phyloP scores from a whole-genome alignment of 2,113 vertebrate species.

The Synchiropus splendidus region DNA sequence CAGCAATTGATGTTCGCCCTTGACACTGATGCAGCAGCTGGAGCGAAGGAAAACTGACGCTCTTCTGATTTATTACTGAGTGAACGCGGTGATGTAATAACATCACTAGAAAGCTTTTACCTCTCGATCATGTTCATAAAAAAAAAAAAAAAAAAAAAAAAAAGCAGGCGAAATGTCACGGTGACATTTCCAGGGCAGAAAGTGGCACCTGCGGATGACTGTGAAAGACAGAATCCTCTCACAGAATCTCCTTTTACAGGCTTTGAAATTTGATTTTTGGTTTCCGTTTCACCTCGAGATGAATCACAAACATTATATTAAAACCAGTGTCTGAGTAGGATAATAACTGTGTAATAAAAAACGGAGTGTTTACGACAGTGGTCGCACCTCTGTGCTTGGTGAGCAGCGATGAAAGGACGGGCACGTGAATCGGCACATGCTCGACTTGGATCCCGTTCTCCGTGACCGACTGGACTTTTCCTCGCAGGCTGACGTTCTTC shows the following conservation, averaged over 20 bases:
- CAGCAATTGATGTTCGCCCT: conserved; percentile 11
- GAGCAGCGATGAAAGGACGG: conserved; percentile 70
- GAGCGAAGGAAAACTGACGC: conserved; percentile 1
- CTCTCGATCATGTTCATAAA: conserved; percentile 12
- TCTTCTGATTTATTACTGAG: not conserved
- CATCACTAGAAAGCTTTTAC: conserved; percentile 33
- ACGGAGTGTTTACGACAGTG: no score
- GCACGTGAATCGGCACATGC: conserved; percentile 80
- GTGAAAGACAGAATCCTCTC: not conserved
- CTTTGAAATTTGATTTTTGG: no score
- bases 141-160: no score
- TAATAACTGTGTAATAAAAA: no score
- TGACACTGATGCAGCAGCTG: conserved; percentile 20
- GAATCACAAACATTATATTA: no score
- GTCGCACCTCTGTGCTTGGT: conserved; percentile 65
- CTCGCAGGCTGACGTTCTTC: conserved; percentile 79
- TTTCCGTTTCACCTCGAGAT: no score
- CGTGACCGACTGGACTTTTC: conserved; percentile 69
- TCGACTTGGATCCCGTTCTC: conserved; percentile 80
- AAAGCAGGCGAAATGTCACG: conserved; percentile 14
- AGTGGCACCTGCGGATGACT: not conserved
- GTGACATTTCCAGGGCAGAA: conserved; percentile 15
- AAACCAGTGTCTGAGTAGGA: no score
- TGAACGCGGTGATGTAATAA: conserved; percentile 22
- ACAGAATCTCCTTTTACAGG: no score